These are phyloP conservation scores for Lycodopsis pacificus DNA, from an alignment of 2,797 vertebrate genomes.

Conservation along the genomic window DNA sequence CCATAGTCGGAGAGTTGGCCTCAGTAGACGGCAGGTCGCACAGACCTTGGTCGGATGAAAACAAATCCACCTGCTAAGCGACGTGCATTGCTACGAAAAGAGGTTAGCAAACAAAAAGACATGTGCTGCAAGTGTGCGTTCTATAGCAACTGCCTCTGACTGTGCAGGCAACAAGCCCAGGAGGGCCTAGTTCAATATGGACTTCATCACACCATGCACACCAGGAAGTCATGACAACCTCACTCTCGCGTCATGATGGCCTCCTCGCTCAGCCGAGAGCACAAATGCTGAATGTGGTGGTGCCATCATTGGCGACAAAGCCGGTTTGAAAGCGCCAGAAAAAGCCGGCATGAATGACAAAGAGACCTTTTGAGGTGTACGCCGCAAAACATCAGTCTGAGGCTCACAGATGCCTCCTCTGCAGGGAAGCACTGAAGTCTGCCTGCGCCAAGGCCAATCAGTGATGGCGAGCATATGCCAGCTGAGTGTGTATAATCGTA, in stretches of 20 bases:
- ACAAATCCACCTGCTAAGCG: no score
- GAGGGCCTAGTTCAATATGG: background rate
- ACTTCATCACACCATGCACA: background rate
- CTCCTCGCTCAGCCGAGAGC: background rate
- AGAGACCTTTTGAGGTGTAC: slow-evolving; percentile 31
- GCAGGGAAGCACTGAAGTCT: slow-evolving; percentile 59
- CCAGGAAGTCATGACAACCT: background rate
- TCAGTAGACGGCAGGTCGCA: no score
- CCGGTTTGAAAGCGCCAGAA: slow-evolving; percentile 17
- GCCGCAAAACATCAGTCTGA: slow-evolving; percentile 53
- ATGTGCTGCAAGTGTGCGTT: background rate
- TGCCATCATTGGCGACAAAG: slow-evolving; percentile 25
- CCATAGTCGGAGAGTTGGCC: no score
- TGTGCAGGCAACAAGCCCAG: background rate
- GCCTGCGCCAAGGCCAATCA: slow-evolving; percentile 59
- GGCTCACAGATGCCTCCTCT: slow-evolving; percentile 62
- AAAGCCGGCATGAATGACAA: slow-evolving; percentile 25
- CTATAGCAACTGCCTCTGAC: background rate
- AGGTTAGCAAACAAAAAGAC: no score
- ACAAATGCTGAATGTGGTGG: background rate
- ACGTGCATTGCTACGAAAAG: no score
- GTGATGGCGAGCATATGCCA: slow-evolving; percentile 62
- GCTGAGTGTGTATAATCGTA: slow-evolving; percentile 60
- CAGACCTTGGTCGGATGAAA: no score
- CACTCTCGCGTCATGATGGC: background rate